Evolutionary conservation across 2,888 invertebrate genomes (phyloP).

Genomic region (Yponomeuta sedellus): DNA sequence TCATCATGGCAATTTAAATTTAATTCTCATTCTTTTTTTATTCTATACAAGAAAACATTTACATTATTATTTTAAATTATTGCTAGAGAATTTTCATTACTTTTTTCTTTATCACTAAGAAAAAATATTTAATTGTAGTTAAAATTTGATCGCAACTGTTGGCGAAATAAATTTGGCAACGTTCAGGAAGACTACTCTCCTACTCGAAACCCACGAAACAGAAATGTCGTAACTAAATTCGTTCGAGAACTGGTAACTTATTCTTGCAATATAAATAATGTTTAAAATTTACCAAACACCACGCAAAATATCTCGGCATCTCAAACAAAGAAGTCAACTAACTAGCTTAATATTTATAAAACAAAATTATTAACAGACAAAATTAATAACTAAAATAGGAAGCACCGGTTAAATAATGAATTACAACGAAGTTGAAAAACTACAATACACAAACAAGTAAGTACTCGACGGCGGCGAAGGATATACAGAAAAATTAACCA

Average conservation of each 20-base stretch:
- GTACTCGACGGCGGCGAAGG: neutral
- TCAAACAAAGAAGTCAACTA: slow-evolving; percentile 58
- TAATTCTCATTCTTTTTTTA: slow-evolving; percentile 34
- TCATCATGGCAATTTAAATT: neutral
- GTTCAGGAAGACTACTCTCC: slow-evolving; percentile 75
- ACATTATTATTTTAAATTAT: slow-evolving; percentile 69
- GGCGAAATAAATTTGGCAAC: slow-evolving; percentile 74
- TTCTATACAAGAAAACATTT: slow-evolving; percentile 74
- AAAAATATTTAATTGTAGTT: slow-evolving; percentile 46
- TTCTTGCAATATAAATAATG: slow-evolving; percentile 51
- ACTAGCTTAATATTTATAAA: slow-evolving; percentile 47
- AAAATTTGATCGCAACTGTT: slow-evolving; percentile 65
- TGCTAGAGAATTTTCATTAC: slow-evolving; percentile 72
- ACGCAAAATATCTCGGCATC: slow-evolving; percentile 43
- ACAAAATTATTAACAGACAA: slow-evolving; percentile 66
- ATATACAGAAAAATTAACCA: too few species aligned
- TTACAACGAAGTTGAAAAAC: slow-evolving; percentile 21
- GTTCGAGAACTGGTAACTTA: slow-evolving; percentile 71
- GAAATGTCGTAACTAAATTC: slow-evolving; percentile 73
- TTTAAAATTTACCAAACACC: slow-evolving; percentile 30
- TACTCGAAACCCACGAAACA: slow-evolving; percentile 67
- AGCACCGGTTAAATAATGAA: slow-evolving; percentile 64
- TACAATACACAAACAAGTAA: slow-evolving; percentile 25
- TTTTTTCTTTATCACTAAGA: slow-evolving; percentile 51
- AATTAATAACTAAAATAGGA: slow-evolving; percentile 71